These are phyloP conservation scores for Buphagus erythrorhynchus DNA, from an alignment of 2,797 vertebrate species.

Conservation along the genomic window DNA sequence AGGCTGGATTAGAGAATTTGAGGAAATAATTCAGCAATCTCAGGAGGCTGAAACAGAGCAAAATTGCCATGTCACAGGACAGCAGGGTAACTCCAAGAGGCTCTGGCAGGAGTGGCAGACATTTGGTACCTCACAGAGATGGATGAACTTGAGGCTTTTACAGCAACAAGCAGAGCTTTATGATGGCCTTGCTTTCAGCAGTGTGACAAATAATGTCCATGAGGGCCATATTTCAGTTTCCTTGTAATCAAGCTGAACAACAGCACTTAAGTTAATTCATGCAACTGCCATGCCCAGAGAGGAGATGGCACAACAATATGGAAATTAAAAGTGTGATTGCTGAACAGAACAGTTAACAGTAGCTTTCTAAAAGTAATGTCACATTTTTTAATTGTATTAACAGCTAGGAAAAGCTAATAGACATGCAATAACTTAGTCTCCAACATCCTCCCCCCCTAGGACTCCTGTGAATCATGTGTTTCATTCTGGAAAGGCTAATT, in stretches of 20 bases:
- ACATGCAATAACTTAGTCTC: neutral
- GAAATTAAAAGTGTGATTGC: constrained; percentile 15
- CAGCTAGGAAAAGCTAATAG: neutral
- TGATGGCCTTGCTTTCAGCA: neutral
- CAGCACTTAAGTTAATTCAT: constrained; percentile 62
- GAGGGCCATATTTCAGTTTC: constrained; percentile 41
- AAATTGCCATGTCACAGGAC: neutral
- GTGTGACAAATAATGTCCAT: neutral
- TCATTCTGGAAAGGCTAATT: neutral
- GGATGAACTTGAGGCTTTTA: neutral
- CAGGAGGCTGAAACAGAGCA: neutral
- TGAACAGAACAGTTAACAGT: neutral
- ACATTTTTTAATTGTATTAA: neutral
- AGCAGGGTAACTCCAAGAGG: neutral
- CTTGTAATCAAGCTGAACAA: constrained; percentile 56
- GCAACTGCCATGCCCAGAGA: constrained; percentile 21
- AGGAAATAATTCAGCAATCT: neutral
- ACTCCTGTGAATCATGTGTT: neutral
- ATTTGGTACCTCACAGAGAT: neutral
- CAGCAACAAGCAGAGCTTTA: neutral
- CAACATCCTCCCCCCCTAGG: neutral
- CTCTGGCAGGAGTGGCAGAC: neutral
- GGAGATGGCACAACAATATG: constrained; percentile 40
- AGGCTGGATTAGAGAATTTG: neutral
- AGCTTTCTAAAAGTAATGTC: constrained; percentile 17